Percentiles rank a stretch among this genome's conserved stretches.
These are phyloP conservation scores for Crocodylus rhombifer DNA, from an alignment of 2,797 vertebrate genomes.

Conservation along the genomic window DNA sequence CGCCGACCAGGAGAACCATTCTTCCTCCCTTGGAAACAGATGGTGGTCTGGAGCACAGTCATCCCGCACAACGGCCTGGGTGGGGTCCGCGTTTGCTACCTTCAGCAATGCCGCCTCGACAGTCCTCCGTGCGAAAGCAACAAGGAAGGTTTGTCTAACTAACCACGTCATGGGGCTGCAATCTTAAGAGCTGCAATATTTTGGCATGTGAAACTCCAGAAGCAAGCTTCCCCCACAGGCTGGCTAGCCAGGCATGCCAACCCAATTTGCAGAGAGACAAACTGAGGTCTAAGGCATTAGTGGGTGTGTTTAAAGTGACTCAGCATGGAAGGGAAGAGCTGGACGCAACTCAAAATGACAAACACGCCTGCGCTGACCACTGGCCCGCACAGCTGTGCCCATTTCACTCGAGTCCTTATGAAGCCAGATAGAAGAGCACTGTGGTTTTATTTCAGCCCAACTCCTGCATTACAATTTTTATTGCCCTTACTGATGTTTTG, in stretches of 20 bases:
- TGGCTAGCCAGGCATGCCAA: slow-evolving; percentile 60
- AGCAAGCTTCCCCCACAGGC: slow-evolving; percentile 45
- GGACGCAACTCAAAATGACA: slow-evolving; percentile 61
- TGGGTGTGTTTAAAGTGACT: slow-evolving; percentile 50
- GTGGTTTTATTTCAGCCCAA: slow-evolving; percentile 73
- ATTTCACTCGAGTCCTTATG: slow-evolving; percentile 70
- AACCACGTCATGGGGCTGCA: slow-evolving; percentile 34
- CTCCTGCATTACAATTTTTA: slow-evolving; percentile 72
- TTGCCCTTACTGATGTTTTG: slow-evolving; percentile 73
- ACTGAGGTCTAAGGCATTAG: background rate
- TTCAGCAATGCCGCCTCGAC: slow-evolving; percentile 34
- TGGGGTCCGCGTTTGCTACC: background rate
- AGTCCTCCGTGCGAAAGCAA: slow-evolving; percentile 34
- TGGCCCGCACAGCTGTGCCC: slow-evolving; percentile 74
- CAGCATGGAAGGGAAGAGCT: slow-evolving; percentile 70
- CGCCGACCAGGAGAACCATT: slow-evolving; percentile 48
- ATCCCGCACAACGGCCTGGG: slow-evolving; percentile 19
- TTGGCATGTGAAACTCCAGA: too few relatives aligned
- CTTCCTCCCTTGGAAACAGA: slow-evolving; percentile 45
- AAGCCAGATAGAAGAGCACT: slow-evolving; percentile 65
- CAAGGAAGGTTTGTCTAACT: slow-evolving; percentile 36
- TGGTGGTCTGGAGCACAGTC: slow-evolving; percentile 22
- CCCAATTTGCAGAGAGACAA: slow-evolving; percentile 59
- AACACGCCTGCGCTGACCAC: slow-evolving; percentile 68
- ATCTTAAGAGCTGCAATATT: slow-evolving; percentile 40